Base-by-base conservation (phyloP, 2,888 invertebrate species). In the Ganaspis brasiliensis region DNA sequence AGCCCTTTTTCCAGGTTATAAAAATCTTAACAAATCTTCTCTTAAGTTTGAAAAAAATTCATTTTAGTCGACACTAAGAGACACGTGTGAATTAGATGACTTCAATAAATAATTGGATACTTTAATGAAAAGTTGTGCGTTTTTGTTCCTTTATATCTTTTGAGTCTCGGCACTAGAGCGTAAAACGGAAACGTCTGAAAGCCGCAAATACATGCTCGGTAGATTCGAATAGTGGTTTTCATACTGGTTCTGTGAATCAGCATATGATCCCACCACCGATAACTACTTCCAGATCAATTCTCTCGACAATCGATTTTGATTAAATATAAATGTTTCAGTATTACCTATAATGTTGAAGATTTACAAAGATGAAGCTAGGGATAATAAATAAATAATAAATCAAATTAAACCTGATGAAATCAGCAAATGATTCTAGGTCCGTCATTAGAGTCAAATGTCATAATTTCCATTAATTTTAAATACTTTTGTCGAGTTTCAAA, bases 211-310 rank as follows among this genome's bases (percentile, higher is more conserved):
- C 86, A 86, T 83, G 83, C 82, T 83, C 82, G 79, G 85, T 83
- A 87, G 87, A 87, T 87, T 87, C 87, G 85, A 87, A 83, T 87
- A 86, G 82, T 79, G 86, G 84, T 85, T 87, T 85, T 52, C 16
- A 52, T 52, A 52, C 52, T 52, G 52, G 52, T 52, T 52, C 52
- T 52, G 52, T 52, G 52, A 52, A 52, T 52, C 52, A 52, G 16
- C 52, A 52, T 52, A 52, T 52, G 52, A 52, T 52, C 16, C 52
- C 52, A 52, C 52, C 52, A 52, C 52, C 52, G 19, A 52, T 52
- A 52, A 52, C 52, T 52, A 19, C 52, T 52, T 52, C 52, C 52
- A 52, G 52, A 52, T 16, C 52, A 52, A 52, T 52, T 52, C 52
- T 16, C 52, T 16, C 52, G n/a, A 16, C n/a, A 52, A 52, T 52